These are phyloP conservation scores for Xylophagus ater DNA, from an alignment of 2,888 invertebrate species.

Conservation along the genomic window DNA sequence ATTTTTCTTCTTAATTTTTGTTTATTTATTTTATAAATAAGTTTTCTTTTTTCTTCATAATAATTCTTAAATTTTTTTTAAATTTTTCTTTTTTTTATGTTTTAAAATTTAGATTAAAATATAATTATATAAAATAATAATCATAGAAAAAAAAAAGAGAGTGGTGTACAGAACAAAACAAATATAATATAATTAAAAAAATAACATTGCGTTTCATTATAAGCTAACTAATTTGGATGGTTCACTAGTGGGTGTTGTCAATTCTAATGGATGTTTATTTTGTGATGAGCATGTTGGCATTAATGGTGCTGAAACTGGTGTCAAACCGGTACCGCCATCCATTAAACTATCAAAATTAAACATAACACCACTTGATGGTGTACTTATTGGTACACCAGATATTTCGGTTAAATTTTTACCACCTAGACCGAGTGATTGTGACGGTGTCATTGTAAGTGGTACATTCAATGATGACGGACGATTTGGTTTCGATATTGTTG, in stretches of 20 bases:
- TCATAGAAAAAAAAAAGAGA: too few relatives aligned
- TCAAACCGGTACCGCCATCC: constrained; percentile 87
- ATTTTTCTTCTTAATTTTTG: constrained; percentile 12
- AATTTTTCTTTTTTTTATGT: constrained; percentile 4
- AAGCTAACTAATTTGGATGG: constrained; percentile 73
- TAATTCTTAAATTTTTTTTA: constrained; percentile 10
- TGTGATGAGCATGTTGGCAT: constrained; percentile 63
- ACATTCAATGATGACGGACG: constrained; percentile 65
- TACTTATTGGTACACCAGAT: constrained; percentile 72
- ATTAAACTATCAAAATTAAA: constrained; percentile 88
- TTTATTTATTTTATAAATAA: constrained; percentile 13
- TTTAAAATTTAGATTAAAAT: too few relatives aligned
- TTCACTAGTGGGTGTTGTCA: constrained; percentile 60
- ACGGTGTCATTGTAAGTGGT: constrained; percentile 45
- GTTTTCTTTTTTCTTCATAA: constrained; percentile 9
- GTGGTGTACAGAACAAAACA: constrained; percentile 6
- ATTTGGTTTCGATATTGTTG: constrained; percentile 42
- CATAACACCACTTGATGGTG: constrained; percentile 76
- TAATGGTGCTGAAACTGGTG: constrained; percentile 66
- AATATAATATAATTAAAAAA: constrained; percentile 7
- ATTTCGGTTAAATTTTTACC: constrained; percentile 46
- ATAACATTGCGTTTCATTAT: constrained; percentile 41
- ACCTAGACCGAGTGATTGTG: constrained; percentile 42
- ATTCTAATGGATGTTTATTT: constrained; percentile 58
- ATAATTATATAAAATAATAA: too few relatives aligned